These are phyloP conservation scores for Myotis vivesi DNA, from an alignment of 2,797 vertebrate species.

Conservation along the genomic window DNA sequence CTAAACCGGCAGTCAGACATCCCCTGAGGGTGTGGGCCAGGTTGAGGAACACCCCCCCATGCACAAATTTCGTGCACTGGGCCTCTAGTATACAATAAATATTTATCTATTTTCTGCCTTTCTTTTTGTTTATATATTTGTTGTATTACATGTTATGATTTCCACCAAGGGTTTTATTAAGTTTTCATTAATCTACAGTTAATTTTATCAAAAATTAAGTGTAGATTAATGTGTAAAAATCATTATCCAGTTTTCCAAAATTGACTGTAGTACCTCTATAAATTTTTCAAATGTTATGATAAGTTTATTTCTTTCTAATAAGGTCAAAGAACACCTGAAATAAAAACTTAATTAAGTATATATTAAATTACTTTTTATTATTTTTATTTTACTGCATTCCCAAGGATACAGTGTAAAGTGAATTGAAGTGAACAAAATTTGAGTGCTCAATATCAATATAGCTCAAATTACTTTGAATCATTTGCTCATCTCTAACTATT, in stretches of 20 bases:
- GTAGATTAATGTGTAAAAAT: background rate
- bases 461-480: conserved; percentile 74
- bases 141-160: background rate
- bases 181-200: too few relatives aligned
- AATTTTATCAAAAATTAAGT: background rate
- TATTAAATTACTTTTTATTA: conserved; percentile 67
- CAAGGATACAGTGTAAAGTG: conserved; percentile 70
- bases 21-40: too few relatives aligned
- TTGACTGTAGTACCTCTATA: background rate
- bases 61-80: too few relatives aligned
- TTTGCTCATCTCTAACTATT: conserved; percentile 74
- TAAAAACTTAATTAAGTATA: conserved; percentile 59
- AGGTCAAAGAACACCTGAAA: conserved; percentile 60
- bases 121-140: background rate
- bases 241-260: conserved; percentile 17
- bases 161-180: background rate
- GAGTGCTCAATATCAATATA: conserved; percentile 68
- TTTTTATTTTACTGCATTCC: conserved; percentile 68
- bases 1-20: too few relatives aligned
- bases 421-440: conserved; percentile 60
- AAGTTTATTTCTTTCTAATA: conserved; percentile 57
- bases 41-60: too few relatives aligned
- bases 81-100: background rate
- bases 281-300: conserved; percentile 55
- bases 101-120: background rate